Evolutionary conservation across 1,140 invertebrate species (phyloP).

Genomic region (Hermetia illucens): DNA sequence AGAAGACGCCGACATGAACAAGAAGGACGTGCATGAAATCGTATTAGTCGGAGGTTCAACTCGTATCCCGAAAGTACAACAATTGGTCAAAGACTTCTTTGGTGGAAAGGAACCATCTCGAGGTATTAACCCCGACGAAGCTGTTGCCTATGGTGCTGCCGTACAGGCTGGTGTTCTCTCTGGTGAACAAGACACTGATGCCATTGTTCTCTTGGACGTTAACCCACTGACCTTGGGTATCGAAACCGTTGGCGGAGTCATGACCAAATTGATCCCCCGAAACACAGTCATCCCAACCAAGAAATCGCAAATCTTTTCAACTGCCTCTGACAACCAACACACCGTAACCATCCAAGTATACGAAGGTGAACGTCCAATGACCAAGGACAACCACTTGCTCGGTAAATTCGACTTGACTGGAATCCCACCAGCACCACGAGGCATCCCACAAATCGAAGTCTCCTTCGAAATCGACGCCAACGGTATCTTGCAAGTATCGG

Average conservation of each 20-base stretch:
- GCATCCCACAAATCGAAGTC: slow-evolving; percentile 98
- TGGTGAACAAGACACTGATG: slow-evolving; percentile 86
- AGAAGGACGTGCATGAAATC: slow-evolving; percentile 97
- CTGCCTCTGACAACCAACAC: slow-evolving; percentile 96
- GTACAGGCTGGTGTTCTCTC: slow-evolving; percentile 92
- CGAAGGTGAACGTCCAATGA: slow-evolving; percentile 98
- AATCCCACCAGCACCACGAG: slow-evolving; percentile 92
- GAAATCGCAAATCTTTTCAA: slow-evolving; percentile 99
- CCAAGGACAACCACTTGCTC: slow-evolving; percentile 95
- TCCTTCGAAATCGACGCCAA: slow-evolving; percentile 99
- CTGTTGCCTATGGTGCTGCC: slow-evolving; percentile 95
- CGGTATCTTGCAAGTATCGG: slow-evolving; percentile 91
- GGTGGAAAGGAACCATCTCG: slow-evolving; percentile 94
- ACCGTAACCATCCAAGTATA: slow-evolving; percentile 98
- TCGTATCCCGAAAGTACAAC: slow-evolving; percentile 97
- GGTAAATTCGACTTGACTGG: slow-evolving; percentile 98
- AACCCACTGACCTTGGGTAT: slow-evolving; percentile 98
- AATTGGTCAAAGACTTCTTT: slow-evolving; percentile 97
- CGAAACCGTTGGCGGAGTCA: slow-evolving; percentile 98
- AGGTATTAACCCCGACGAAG: slow-evolving; percentile 98
- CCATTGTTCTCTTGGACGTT: slow-evolving; percentile 93
- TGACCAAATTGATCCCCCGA: slow-evolving; percentile 96
- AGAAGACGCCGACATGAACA: slow-evolving; percentile 98
- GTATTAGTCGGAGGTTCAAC: slow-evolving; percentile 98
- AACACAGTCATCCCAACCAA: slow-evolving; percentile 99